phyloP scores from a whole-genome alignment of 92 coral and sea anemone species.

The Montipora capitata region DNA sequence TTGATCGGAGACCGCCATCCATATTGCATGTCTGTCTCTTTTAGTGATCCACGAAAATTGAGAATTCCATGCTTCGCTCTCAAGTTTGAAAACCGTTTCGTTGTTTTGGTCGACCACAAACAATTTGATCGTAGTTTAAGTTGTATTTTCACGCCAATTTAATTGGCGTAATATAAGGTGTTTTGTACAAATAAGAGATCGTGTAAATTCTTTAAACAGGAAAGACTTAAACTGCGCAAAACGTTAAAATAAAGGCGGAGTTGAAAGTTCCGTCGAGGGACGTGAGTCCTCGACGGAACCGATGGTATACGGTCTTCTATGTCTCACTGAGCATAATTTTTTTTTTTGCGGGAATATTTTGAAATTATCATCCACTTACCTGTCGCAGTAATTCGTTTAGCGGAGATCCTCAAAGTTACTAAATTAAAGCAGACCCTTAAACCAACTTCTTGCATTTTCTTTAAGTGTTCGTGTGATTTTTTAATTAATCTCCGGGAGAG shows the following conservation, averaged over 20 bases:
- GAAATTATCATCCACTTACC: background rate
- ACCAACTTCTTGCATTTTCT: background rate
- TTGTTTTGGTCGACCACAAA: background rate
- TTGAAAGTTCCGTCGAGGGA: background rate
- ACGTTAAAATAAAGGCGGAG: background rate
- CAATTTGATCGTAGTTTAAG: background rate
- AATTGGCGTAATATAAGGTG: background rate
- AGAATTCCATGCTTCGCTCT: no score
- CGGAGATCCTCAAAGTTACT: background rate
- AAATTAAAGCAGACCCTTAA: background rate
- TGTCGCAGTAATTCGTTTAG: background rate
- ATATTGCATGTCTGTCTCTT: no score
- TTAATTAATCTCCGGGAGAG: no score
- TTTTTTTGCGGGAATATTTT: background rate
- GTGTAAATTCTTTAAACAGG: background rate
- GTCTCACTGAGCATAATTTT: background rate
- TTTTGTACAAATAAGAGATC: background rate
- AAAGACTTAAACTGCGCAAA: background rate
- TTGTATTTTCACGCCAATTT: background rate
- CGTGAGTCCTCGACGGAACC: background rate
- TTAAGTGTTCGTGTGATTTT: background rate
- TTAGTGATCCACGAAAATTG: no score
- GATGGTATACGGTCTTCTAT: background rate
- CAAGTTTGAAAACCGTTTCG: no score
- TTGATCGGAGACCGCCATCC: no score